These are phyloP conservation scores for Amblyjoppa fuscipennis DNA, from an alignment of 2,888 invertebrate species.

Conservation along the genomic window DNA sequence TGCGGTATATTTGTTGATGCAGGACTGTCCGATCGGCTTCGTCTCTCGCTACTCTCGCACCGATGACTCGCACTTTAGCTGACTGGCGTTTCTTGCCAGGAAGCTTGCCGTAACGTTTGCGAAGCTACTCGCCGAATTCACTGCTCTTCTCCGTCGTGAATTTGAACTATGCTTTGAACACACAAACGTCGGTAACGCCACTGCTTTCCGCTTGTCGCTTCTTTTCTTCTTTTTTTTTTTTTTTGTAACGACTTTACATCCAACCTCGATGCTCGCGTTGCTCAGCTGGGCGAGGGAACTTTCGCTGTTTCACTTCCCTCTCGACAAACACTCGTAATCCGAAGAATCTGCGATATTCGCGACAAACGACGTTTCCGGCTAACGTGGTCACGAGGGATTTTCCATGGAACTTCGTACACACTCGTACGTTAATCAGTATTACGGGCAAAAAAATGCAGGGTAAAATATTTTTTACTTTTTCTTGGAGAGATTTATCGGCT, in stretches of 20 bases:
- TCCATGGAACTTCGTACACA: not conserved
- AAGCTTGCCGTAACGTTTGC: constrained; percentile 56
- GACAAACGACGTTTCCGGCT: constrained; percentile 24
- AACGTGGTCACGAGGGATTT: constrained; percentile 24
- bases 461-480: not conserved
- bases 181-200: constrained; percentile 32
- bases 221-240: constrained; percentile 51
- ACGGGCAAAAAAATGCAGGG: not conserved
- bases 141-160: constrained; percentile 25
- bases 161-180: constrained; percentile 41
- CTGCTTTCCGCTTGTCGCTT: constrained; percentile 31
- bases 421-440: constrained; percentile 14
- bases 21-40: constrained; percentile 13
- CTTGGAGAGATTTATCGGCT: not conserved
- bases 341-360: constrained; percentile 31
- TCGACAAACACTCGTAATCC: constrained; percentile 46
- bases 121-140: constrained; percentile 20
- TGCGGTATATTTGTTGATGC: constrained; percentile 28
- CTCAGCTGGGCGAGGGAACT: not conserved
- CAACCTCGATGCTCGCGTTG: not conserved
- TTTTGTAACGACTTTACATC: constrained; percentile 48
- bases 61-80: not conserved
- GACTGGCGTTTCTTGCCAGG: constrained; percentile 20
- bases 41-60: constrained; percentile 7
- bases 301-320: constrained; percentile 10